Percentiles rank a stretch among this genome's conserved stretches.
Evolutionary conservation across 2,797 vertebrate genomes (phyloP).

Genomic region (Pseudochirops cupreus): DNA sequence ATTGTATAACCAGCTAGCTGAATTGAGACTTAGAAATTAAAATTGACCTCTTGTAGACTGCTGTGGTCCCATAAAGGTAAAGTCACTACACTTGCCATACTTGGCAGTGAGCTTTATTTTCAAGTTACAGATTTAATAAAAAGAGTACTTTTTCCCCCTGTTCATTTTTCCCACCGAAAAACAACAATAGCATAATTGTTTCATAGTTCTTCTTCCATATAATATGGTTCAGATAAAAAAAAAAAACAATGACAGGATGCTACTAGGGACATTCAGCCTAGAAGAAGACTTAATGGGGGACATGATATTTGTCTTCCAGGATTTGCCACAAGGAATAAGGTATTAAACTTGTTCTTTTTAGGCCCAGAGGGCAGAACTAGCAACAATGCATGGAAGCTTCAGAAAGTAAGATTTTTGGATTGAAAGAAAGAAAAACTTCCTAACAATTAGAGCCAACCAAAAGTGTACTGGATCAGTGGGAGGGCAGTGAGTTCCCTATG

Average conservation of each 20-base stretch:
- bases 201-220: neutral
- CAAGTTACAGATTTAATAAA: conserved; percentile 57
- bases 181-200: conserved; percentile 15
- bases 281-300: neutral
- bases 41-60: conserved; percentile 43
- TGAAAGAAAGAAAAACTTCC: neutral
- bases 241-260: neutral
- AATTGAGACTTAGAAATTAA: conserved; percentile 71
- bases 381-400: neutral
- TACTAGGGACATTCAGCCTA: neutral
- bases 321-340: neutral
- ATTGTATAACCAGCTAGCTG: conserved; percentile 49
- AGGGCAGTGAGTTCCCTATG: neutral
- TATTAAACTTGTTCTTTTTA: neutral
- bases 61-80: conserved; percentile 65
- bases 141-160: conserved; percentile 10
- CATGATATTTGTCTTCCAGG: neutral
- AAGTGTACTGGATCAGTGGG: neutral
- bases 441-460: neutral
- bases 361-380: neutral
- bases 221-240: neutral
- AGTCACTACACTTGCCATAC: neutral
- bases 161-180: conserved; percentile 40
- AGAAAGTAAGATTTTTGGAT: neutral
- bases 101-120: conserved; percentile 48